Evolutionary conservation across 1,140 invertebrate species (phyloP), one percentile per base, ranked within the genome.

Genomic region (Agraylea sexmaculata): DNA sequence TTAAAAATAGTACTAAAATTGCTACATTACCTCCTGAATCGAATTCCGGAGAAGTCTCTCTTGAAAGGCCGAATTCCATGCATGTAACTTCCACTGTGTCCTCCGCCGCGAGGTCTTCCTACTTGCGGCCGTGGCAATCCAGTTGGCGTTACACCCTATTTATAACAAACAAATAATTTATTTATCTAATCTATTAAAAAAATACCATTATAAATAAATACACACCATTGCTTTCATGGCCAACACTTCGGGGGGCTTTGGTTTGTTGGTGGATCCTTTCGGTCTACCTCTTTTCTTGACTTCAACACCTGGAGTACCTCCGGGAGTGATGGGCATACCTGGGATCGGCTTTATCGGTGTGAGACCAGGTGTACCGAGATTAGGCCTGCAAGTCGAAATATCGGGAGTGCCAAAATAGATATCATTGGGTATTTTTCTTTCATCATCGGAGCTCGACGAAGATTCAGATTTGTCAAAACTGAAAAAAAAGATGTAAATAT

Each of bases 11-110:
- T 8, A 32, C 23, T 7, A n/a, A 7, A 7, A 25, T 25, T 25
- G 7, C n/a, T 25, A 31, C 30, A 40, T 35, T 12, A 66, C 64
- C 64, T 66, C 40, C 58, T 52, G 40, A 67, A 67, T 50, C 63
- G 62, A 54, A 67, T 65, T 15, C 64, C 62, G 4, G 60, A 64
- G 53, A 65, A 67, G 51, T 67, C 64, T 50, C 64, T 63, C 41
- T 63, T 51, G 53, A 60, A 65, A 1, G 60, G 62, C 16, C 64
- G 40, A 21, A 67, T 54, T 1, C 55, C 57, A 51, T 63, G 64
- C 51, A 61, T 16, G 11, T 58, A 52, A 60, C 62, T 15, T 53
- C 53, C n/a, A 33, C 40, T 38, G 38, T 45, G 43, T 2, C 40
- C 33, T n/a, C 40, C 43, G 4, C 48, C 48, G 27, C 50, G 50